These are phyloP conservation scores for Cavia aperea DNA, from an alignment of 2,113 vertebrate species.

Conservation along the genomic window DNA sequence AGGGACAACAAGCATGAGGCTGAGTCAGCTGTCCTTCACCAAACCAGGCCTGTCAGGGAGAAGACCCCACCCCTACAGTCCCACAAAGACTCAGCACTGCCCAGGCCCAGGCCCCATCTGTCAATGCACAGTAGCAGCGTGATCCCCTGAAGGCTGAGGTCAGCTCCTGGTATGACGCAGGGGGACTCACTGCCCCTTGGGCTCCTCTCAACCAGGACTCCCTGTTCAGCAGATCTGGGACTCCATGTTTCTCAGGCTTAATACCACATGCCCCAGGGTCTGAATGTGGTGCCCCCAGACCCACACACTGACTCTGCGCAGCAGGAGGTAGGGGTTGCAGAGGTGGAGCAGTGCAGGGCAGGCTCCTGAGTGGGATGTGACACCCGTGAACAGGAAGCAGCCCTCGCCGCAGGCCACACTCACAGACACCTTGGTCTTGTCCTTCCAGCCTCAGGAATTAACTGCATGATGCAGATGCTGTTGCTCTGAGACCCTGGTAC, in stretches of 20 bases:
- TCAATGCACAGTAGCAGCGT: neutral
- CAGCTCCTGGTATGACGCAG: neutral
- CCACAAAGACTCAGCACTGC: neutral
- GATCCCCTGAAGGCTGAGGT: neutral
- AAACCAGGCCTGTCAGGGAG: neutral
- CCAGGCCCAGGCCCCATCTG: too few species aligned
- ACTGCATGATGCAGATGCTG: neutral
- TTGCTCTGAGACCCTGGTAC: neutral
- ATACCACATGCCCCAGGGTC: neutral
- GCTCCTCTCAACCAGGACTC: neutral
- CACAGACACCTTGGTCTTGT: neutral
- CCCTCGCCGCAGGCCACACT: neutral
- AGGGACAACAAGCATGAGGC: neutral
- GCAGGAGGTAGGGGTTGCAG: neutral
- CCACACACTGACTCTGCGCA: neutral
- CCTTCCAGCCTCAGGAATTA: neutral
- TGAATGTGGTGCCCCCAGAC: neutral
- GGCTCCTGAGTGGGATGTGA: neutral
- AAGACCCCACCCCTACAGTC: neutral
- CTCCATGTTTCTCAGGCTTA: neutral
- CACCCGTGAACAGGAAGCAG: neutral
- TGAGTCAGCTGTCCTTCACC: neutral
- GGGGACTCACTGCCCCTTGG: neutral
- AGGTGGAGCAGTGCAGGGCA: neutral
- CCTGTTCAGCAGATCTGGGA: neutral